Evolutionary conservation across 2,113 vertebrate genomes (phyloP).

Genomic region (Myiagra hebetior): DNA sequence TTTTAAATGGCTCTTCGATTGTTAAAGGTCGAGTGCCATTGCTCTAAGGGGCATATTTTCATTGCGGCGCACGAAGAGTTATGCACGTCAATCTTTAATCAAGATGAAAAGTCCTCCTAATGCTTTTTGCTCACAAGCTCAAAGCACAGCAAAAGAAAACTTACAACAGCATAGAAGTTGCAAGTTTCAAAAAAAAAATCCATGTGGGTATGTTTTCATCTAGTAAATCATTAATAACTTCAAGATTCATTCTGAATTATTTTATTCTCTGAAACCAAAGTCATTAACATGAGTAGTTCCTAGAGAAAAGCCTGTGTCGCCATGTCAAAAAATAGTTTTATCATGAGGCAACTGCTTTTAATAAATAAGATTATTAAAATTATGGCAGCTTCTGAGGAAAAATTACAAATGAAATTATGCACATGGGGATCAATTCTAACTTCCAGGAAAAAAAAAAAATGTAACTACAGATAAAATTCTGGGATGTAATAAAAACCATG

Average conservation of each 20-base stretch:
- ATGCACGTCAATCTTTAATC: slow-evolving; percentile 48
- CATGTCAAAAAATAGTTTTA: slow-evolving; percentile 24
- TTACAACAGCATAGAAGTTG: slow-evolving; percentile 8
- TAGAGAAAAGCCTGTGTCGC: background rate
- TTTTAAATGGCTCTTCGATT: slow-evolving; percentile 5
- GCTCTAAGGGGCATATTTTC: slow-evolving; percentile 30
- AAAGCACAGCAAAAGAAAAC: background rate
- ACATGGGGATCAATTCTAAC: background rate
- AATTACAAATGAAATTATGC: slow-evolving; percentile 4
- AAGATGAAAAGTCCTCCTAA: slow-evolving; percentile 21
- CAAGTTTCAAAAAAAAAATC: background rate
- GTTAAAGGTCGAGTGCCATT: slow-evolving; percentile 2
- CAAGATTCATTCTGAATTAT: slow-evolving; percentile 13
- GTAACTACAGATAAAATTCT: background rate
- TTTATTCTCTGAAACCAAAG: background rate
- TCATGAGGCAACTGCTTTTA: slow-evolving; percentile 11
- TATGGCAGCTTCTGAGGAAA: slow-evolving; percentile 31
- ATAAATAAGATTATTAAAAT: slow-evolving; percentile 50
- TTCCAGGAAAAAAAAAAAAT: background rate
- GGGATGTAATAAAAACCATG: background rate
- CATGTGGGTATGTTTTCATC: slow-evolving; percentile 5
- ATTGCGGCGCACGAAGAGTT: background rate
- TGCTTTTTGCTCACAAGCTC: background rate
- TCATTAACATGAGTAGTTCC: slow-evolving; percentile 22
- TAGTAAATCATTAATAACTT: slow-evolving; percentile 29